phyloP scores from a whole-genome alignment of 2,888 invertebrate genomes.

The Marasmarcha lunaedactyla region DNA sequence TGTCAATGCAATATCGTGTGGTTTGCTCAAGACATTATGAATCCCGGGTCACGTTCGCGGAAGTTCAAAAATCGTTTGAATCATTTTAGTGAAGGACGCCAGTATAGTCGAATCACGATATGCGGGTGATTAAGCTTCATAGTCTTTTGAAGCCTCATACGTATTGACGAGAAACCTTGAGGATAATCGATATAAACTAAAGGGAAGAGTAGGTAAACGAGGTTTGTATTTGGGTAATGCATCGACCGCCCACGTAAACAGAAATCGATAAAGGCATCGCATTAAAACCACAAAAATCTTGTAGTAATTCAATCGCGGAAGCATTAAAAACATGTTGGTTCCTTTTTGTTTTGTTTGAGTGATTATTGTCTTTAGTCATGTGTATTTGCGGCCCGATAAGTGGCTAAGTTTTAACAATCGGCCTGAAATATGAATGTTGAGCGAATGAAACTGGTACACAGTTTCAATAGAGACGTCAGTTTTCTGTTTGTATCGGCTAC shows the following conservation, averaged over 20 bases:
- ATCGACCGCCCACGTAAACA: conserved; percentile 57
- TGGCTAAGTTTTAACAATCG: no score
- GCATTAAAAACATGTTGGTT: conserved; percentile 29
- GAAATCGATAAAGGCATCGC: conserved; percentile 48
- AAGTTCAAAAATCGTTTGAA: conserved; percentile 38
- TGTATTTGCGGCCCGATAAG: no score
- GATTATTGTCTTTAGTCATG: conserved; percentile 1
- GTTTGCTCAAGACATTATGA: conserved; percentile 25
- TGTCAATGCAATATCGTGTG: conserved; percentile 32
- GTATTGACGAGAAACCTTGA: conserved; percentile 43
- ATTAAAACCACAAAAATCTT: conserved; percentile 52
- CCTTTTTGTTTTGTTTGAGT: conserved; percentile 11
- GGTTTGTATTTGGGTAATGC: conserved; percentile 58
- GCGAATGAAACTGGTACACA: no score
- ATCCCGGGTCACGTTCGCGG: conserved; percentile 44
- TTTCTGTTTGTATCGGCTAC: no score
- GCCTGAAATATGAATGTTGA: no score
- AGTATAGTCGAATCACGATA: conserved; percentile 22
- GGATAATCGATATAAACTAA: conserved; percentile 42
- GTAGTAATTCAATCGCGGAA: conserved; percentile 56
- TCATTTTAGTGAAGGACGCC: conserved; percentile 33
- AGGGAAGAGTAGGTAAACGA: conserved; percentile 59
- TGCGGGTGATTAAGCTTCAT: neutral
- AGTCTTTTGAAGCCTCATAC: neutral
- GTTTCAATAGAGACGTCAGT: no score